Conservation (phyloP, 2,113 vertebrate genomes). For the Pithys albifrons region DNA sequence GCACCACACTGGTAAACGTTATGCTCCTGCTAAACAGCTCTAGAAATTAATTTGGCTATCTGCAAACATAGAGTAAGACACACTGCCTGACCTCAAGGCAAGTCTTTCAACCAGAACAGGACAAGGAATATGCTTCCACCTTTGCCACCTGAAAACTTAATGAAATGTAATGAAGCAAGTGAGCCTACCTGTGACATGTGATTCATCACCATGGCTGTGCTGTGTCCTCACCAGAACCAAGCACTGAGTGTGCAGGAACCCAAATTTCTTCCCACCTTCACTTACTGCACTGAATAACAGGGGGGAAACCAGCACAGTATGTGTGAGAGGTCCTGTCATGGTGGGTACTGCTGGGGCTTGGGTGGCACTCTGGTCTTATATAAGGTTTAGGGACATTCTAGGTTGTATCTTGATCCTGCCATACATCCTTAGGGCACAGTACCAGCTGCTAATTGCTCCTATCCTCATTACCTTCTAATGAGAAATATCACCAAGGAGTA, state of each 20-base stretch:
- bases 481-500: not conserved
- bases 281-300: rapidly evolving
- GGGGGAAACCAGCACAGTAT: not conserved
- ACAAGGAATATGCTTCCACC: not conserved
- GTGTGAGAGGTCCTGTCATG: not conserved
- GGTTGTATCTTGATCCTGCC: too few relatives aligned
- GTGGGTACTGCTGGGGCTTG: not conserved
- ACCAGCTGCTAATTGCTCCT: not conserved
- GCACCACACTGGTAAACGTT: slow-evolving; percentile 15
- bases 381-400: not conserved
- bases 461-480: not conserved
- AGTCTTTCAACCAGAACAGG: not conserved
- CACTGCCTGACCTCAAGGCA: not conserved
- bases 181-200: not conserved
- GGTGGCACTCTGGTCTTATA: not conserved
- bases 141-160: not conserved
- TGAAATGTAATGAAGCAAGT: not conserved
- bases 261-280: not conserved
- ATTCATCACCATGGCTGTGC: not conserved
- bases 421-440: not conserved
- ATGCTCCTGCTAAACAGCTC: not conserved
- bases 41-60: slow-evolving; percentile 14
- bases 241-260: not conserved
- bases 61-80: not conserved
- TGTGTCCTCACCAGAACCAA: not conserved